Evolutionary conservation across 2,888 invertebrate genomes (phyloP).

Genomic region (Drosophila mimica): DNA sequence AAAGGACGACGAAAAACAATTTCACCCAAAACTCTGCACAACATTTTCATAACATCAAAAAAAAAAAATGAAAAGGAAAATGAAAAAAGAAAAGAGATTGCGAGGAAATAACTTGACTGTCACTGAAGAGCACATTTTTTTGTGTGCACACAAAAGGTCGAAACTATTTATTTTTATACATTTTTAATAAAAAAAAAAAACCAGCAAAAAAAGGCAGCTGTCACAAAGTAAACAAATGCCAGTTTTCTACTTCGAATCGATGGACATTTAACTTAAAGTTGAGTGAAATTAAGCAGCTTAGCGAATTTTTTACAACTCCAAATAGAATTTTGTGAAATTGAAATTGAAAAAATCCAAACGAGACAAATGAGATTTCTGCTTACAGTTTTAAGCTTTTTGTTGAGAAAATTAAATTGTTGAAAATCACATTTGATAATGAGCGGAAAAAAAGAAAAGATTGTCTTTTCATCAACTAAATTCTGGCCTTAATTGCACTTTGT

Average conservation of each 20-base stretch:
- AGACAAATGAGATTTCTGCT: neutral
- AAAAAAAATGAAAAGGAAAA: neutral
- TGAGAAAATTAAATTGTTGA: neutral
- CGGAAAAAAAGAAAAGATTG: neutral
- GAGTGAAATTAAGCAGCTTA: constrained; percentile 9
- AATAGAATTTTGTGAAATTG: neutral
- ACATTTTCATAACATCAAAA: neutral
- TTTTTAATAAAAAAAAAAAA: neutral
- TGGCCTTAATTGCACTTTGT: too few relatives aligned
- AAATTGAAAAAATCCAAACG: neutral
- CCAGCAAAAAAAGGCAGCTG: neutral
- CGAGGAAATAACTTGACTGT: constrained; percentile 1
- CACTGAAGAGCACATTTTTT: neutral
- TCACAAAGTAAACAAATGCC: constrained; percentile 2
- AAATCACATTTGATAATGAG: neutral
- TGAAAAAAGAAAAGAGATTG: neutral
- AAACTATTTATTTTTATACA: constrained; percentile 10
- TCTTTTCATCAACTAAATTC: neutral
- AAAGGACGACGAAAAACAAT: neutral
- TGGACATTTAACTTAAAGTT: constrained; percentile 10
- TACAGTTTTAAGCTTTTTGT: neutral
- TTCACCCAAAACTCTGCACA: neutral
- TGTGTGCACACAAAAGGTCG: constrained; percentile 2
- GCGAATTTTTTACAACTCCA: neutral
- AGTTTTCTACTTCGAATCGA: neutral